Base-by-base conservation (phyloP, 2,797 vertebrate species). In the Ispidina picta region DNA sequence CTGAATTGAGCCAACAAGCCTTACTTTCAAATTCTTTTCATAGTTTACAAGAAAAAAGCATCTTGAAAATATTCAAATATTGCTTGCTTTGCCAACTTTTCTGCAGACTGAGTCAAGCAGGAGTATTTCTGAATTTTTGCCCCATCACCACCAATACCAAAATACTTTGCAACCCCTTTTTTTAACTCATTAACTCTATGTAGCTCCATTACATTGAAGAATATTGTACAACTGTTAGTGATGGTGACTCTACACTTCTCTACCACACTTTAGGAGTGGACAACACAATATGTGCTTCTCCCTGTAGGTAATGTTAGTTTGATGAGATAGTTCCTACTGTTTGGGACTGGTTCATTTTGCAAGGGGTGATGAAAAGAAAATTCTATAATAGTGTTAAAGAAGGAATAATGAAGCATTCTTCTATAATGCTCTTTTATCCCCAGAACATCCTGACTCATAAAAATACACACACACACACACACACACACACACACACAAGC, bases 101-200 rank as follows among this genome's bases (percentile, higher is more conserved):
- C 65, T 86, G 43, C 15, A 75, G 66, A 62, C 43, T 58, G 35
- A 65, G 33, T 79, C 75, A 72, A 59, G 41, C 19, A 70, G 31
- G 41, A 72, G 70, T 83, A 75, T 70, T 89, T 93, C 66, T 66
- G 28, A 35, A 59, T 12, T 85, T 93, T 78, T 94, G 77, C 52
- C 44, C 66, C n/a, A 75, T 71, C 70, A 69, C 26, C 21, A 23
- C 29, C 23, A 23, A 29, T 63, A 88, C 7, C 48, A 69, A 90
- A 86, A 92, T 70, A 86, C 23, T 83, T 81, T 35, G 18, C 43
- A 75, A 90, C n/a, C 8, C 41, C 29, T 44, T 83, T 93, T 80
- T 83, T n/a, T 39, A 64, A 55, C 31, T 87, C 72, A 31, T 44
- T 80, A 62, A 55, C 4, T 58, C 76, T 63, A 62, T 3, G 2